These are phyloP conservation scores for Tromatobia lineatoria DNA, from an alignment of 2,888 invertebrate species.

Conservation along the genomic window DNA sequence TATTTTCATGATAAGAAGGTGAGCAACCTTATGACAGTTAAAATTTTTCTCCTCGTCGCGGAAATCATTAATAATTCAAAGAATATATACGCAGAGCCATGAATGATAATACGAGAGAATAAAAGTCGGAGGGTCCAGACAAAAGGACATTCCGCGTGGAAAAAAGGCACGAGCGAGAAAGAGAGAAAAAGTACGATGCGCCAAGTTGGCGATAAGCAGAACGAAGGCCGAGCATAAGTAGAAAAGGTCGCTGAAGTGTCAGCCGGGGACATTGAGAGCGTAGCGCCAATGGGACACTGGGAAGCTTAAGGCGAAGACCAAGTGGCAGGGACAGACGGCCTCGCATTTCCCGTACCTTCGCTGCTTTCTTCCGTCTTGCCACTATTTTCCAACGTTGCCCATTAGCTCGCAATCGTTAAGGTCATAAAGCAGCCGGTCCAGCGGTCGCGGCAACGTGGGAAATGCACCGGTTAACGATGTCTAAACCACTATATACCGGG, in stretches of 20 bases:
- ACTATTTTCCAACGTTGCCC: conserved; percentile 59
- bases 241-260: conserved; percentile 44
- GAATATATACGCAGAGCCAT: background rate
- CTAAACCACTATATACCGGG: conserved; percentile 56
- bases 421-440: conserved; percentile 42
- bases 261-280: conserved; percentile 21
- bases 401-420: conserved; percentile 67
- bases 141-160: background rate
- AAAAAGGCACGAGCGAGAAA: background rate
- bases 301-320: background rate
- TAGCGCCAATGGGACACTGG: background rate
- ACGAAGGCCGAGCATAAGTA: conserved; percentile 16
- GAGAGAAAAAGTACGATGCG: background rate
- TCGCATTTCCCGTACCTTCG: conserved; percentile 16
- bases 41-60: background rate
- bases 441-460: conserved; percentile 31
- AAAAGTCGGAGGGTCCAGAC: background rate
- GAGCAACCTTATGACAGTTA: background rate
- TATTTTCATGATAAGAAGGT: background rate
- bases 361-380: conserved; percentile 46
- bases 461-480: conserved; percentile 66
- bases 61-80: conserved; percentile 8
- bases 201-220: background rate
- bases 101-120: background rate
- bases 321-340: conserved; percentile 13